These are phyloP conservation scores for Epinephelus coioides DNA, from an alignment of 2,797 vertebrate species.

Conservation along the genomic window DNA sequence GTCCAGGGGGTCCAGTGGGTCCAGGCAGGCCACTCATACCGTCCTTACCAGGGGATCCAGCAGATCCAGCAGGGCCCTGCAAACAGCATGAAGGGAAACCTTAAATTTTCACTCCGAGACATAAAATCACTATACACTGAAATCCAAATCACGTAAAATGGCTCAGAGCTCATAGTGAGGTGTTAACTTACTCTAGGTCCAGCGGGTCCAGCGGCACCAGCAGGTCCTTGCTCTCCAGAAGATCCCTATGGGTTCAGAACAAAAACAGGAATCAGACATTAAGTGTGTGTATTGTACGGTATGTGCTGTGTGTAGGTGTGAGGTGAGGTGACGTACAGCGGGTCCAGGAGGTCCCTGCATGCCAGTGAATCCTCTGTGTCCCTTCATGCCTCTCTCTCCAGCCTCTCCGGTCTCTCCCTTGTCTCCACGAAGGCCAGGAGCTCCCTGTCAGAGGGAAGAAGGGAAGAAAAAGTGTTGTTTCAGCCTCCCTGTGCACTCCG, in stretches of 20 bases:
- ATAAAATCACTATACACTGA: neutral
- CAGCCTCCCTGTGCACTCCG: neutral
- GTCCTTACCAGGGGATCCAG: conserved; percentile 94
- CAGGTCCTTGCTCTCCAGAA: conserved; percentile 94
- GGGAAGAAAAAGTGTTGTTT: neutral
- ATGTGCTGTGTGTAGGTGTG: neutral
- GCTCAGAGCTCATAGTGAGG: neutral
- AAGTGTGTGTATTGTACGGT: neutral
- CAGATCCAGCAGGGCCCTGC: conserved; percentile 92
- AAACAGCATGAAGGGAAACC: conserved; percentile 27
- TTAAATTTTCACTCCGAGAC: neutral
- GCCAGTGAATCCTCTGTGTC: conserved; percentile 98
- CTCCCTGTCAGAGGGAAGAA: conserved; percentile 84
- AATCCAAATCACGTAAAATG: neutral
- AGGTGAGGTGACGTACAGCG: conserved; percentile 85
- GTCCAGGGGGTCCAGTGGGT: conserved; percentile 96
- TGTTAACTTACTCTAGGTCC: conserved; percentile 93
- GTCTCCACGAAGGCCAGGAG: conserved; percentile 94
- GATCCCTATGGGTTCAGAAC: conserved; percentile 85
- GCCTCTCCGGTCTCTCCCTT: conserved; percentile 97
- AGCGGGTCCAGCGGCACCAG: conserved; percentile 93
- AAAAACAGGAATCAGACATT: conserved; percentile 23
- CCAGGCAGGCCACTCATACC: conserved; percentile 95
- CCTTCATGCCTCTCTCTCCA: conserved; percentile 99
- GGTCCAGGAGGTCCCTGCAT: conserved; percentile 95